These are phyloP conservation scores for Bradypodion ventrale DNA, from an alignment of 2,797 vertebrate species.

Conservation along the genomic window DNA sequence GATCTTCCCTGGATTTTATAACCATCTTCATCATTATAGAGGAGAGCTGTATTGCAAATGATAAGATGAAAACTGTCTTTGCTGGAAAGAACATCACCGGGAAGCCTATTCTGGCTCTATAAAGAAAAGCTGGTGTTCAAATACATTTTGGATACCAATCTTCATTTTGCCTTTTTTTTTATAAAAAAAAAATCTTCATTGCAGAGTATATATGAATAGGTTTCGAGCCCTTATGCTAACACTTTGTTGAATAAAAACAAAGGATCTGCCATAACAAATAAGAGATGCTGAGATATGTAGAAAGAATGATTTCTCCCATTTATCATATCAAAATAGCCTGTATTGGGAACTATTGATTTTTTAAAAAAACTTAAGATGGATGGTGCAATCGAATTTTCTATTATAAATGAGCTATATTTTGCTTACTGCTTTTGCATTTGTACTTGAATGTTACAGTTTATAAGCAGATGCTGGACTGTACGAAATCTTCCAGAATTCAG, in stretches of 20 bases:
- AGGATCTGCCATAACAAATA: conserved; percentile 41
- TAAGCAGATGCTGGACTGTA: conserved; percentile 3
- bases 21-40: background rate
- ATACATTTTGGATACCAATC: background rate
- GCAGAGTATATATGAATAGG: background rate
- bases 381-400: conserved; percentile 53
- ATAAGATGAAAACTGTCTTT: background rate
- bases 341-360: conserved; percentile 62
- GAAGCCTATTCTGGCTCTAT: background rate
- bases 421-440: conserved; percentile 54
- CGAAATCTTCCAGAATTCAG: background rate
- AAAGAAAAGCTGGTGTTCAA: background rate
- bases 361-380: conserved; percentile 67
- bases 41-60: background rate
- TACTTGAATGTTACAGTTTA: conserved; percentile 26
- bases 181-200: conserved; percentile 9
- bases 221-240: conserved; percentile 25
- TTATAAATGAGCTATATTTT: conserved; percentile 68
- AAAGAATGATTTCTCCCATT: conserved; percentile 53
- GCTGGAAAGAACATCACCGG: background rate
- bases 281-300: conserved; percentile 20
- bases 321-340: conserved; percentile 54
- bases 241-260: background rate
- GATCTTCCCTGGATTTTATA: background rate
- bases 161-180: conserved; percentile 11